phyloP scores from a whole-genome alignment of 2,113 vertebrate species.

The Gila orcuttii region DNA sequence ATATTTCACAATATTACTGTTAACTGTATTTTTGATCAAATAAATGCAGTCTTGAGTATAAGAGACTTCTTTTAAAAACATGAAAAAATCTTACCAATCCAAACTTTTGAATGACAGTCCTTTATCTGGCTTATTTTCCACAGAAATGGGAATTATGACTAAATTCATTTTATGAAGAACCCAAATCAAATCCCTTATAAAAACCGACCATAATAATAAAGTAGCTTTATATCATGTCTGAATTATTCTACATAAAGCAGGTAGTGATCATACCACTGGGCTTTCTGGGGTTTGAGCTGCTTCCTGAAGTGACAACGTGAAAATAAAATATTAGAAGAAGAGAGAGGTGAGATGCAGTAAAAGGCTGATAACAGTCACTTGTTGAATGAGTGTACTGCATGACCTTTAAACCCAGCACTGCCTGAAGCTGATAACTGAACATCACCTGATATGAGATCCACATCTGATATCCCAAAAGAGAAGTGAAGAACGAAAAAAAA shows the following conservation, averaged over 20 bases:
- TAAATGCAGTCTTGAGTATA: background rate
- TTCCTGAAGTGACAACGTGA: constrained; percentile 7
- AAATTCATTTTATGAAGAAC: background rate
- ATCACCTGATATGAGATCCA: constrained; percentile 68
- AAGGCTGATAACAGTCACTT: background rate
- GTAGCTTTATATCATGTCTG: background rate
- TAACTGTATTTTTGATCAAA: background rate
- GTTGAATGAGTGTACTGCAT: background rate
- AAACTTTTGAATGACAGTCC: background rate
- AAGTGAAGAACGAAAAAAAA: background rate
- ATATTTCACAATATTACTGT: background rate
- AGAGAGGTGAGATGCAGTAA: background rate
- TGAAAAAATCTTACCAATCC: background rate
- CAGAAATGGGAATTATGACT: background rate
- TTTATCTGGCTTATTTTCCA: background rate
- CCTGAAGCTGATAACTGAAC: background rate
- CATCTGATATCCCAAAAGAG: constrained; percentile 50
- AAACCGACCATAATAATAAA: background rate
- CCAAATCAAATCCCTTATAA: background rate
- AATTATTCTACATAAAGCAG: background rate
- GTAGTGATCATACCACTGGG: background rate
- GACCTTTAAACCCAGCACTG: constrained; percentile 1
- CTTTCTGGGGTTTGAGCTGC: background rate
- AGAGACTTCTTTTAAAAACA: background rate
- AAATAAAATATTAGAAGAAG: background rate